These are phyloP conservation scores for Eulithis prunata DNA, from an alignment of 2,888 invertebrate species.

Conservation along the genomic window DNA sequence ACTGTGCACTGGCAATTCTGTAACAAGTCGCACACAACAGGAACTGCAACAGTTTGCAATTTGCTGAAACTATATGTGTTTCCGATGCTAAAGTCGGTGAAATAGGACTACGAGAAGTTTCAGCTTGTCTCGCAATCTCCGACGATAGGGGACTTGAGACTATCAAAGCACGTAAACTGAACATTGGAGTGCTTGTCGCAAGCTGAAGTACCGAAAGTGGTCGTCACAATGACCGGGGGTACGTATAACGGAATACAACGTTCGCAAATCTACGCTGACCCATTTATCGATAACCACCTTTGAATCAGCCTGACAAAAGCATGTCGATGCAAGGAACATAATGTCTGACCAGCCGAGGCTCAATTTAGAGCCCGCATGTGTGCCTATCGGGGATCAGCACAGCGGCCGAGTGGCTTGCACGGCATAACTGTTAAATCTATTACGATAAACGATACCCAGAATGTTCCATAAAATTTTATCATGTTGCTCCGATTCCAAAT, in stretches of 20 bases:
- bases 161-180: constrained; percentile 51
- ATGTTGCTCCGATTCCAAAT: constrained; percentile 49
- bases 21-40: constrained; percentile 39
- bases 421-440: constrained; percentile 56
- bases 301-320: constrained; percentile 76
- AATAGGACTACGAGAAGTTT: constrained; percentile 35
- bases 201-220: constrained; percentile 59
- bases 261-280: constrained; percentile 73
- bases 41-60: constrained; percentile 42
- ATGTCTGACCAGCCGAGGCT: constrained; percentile 67
- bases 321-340: constrained; percentile 74
- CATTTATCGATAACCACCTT: constrained; percentile 75
- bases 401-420: constrained; percentile 48
- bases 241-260: constrained; percentile 60
- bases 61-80: constrained; percentile 39
- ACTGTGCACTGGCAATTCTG: constrained; percentile 36
- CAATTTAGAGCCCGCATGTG: constrained; percentile 76
- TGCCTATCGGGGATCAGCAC: constrained; percentile 62
- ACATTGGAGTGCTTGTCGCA: constrained; percentile 53
- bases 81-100: constrained; percentile 38
- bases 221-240: constrained; percentile 52
- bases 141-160: constrained; percentile 23
- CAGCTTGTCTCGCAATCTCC: constrained; percentile 35
- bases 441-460: constrained; percentile 56
- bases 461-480: constrained; percentile 59